Percentiles rank a stretch among this genome's conserved stretches.
phyloP scores from a whole-genome alignment of 2,797 vertebrate genomes.

The Margarornis squamiger region DNA sequence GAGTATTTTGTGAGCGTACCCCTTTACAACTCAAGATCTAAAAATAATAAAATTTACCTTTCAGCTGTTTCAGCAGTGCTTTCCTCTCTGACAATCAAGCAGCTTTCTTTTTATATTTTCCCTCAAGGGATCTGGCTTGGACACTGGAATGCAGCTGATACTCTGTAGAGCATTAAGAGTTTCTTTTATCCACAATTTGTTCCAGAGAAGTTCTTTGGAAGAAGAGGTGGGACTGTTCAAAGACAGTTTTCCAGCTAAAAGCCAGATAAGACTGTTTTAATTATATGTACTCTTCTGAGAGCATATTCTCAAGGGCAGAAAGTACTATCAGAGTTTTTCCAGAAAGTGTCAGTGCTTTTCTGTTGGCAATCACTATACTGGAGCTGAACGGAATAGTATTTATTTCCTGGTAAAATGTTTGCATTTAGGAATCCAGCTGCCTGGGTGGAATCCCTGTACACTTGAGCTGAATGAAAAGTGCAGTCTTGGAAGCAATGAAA shows the following conservation, averaged over 20 bases:
- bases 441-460: not conserved
- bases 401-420: not conserved
- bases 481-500: not conserved
- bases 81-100: constrained; percentile 18
- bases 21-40: not conserved
- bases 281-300: not conserved
- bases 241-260: not conserved
- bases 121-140: constrained; percentile 18
- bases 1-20: not conserved
- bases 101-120: constrained; percentile 4
- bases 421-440: not conserved
- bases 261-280: constrained; percentile 14
- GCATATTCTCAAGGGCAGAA: not conserved
- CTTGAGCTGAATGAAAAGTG: not conserved
- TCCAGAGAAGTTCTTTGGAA: constrained; percentile 35
- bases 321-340: not conserved
- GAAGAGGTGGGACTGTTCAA: not conserved
- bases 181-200: not conserved
- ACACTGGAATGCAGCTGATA: not conserved
- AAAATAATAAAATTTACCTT: not conserved
- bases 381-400: not conserved
- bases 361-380: not conserved
- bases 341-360: not conserved
- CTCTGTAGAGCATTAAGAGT: not conserved
- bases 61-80: not conserved